These are phyloP conservation scores for Microplitis mediator DNA, from an alignment of 1,140 invertebrate species.

Conservation along the genomic window DNA sequence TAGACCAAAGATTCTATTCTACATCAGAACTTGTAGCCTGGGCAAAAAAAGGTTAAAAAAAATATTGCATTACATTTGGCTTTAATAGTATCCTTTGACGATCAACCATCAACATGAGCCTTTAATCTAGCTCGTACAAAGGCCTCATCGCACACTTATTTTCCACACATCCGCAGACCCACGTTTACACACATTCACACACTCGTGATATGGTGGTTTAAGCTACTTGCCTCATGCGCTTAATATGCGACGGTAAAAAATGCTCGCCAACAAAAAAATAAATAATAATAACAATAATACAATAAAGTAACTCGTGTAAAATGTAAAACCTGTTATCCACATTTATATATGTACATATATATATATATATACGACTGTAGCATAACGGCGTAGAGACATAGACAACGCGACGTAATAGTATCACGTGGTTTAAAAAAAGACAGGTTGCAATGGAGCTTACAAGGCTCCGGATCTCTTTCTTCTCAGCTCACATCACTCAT, in stretches of 20 bases:
- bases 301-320: not conserved
- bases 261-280: not conserved
- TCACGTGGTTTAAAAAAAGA: constrained; percentile 5
- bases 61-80: constrained; percentile 45
- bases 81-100: constrained; percentile 52
- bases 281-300: not conserved
- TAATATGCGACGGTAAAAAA: not conserved
- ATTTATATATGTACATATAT: constrained; percentile 8
- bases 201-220: not conserved
- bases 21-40: not conserved
- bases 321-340: constrained; percentile 12
- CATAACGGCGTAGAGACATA: not conserved
- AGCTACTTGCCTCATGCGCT: not conserved
- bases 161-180: constrained; percentile 10
- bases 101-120: constrained; percentile 42
- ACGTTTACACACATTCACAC: constrained; percentile 12
- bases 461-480: not conserved
- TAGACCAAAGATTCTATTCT: constrained; percentile 9
- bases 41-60: constrained; percentile 24
- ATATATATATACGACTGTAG: constrained; percentile 8
- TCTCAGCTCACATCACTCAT: no score
- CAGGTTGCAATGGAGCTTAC: not conserved
- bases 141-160: constrained; percentile 29
- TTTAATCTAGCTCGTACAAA: constrained; percentile 54
- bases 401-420: not conserved